These are phyloP conservation scores for Linnaemya vulpina DNA, from an alignment of 2,888 invertebrate species.

Conservation along the genomic window DNA sequence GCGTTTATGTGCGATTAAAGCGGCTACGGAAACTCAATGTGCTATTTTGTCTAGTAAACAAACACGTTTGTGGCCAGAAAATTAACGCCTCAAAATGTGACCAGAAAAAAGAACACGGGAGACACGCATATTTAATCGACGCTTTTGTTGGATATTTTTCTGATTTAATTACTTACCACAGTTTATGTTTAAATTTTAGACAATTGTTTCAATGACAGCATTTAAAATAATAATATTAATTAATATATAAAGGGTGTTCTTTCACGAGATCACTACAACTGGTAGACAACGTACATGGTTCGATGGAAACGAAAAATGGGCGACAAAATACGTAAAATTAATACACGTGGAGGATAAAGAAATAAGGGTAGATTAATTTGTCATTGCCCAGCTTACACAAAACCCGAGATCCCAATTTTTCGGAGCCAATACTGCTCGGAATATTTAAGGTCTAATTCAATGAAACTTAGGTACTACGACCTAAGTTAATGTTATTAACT, in stretches of 20 bases:
- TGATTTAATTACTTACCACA: constrained; percentile 53
- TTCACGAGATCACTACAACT: no score
- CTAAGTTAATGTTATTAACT: no score
- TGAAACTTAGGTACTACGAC: no score
- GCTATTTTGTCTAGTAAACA: constrained; percentile 66
- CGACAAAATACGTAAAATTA: no score
- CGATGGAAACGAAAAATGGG: no score
- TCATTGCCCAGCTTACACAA: no score
- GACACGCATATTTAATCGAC: constrained; percentile 29
- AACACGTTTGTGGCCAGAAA: constrained; percentile 75
- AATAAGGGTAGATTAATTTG: no score
- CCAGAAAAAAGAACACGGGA: neutral
- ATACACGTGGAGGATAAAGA: no score
- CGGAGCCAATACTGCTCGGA: no score
- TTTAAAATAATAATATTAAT: constrained; percentile 30
- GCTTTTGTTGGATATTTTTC: neutral
- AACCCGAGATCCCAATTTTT: no score
- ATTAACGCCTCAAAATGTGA: constrained; percentile 34
- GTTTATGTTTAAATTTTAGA: constrained; percentile 43
- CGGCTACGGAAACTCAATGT: constrained; percentile 42
- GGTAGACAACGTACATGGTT: no score
- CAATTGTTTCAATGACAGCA: constrained; percentile 39
- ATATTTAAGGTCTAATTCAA: no score
- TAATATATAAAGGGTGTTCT: constrained; percentile 2
- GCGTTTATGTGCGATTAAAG: constrained; percentile 9